A percentile compares a stretch with the other conserved stretches of the same genome.
These are phyloP conservation scores for Nymphalis polychloros DNA, from an alignment of 2,888 invertebrate species.

Conservation along the genomic window DNA sequence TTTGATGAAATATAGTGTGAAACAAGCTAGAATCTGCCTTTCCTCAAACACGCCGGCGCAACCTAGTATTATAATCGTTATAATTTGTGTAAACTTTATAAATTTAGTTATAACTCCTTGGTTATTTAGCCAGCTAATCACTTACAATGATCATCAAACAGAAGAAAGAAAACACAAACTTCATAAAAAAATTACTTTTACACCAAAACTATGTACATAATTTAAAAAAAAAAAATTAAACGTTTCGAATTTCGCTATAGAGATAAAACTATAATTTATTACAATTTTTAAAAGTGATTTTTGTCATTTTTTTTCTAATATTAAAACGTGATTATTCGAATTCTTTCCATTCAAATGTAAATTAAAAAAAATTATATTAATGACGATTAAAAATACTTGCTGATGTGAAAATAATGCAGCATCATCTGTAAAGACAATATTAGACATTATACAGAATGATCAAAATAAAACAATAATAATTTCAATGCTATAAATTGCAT, in stretches of 20 bases:
- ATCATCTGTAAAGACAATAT: conserved; percentile 30
- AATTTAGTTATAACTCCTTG: neutral
- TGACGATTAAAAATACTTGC: conserved; percentile 36
- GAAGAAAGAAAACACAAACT: neutral
- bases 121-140: conserved; percentile 1
- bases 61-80: too few species aligned
- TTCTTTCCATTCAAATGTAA: neutral
- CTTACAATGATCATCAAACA: neutral
- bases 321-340: neutral
- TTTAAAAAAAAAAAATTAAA: neutral
- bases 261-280: too few species aligned
- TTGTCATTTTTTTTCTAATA: neutral
- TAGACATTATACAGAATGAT: neutral
- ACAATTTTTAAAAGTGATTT: neutral
- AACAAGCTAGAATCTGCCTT: too few species aligned
- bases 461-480: too few species aligned
- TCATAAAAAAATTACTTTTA: neutral
- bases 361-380: neutral
- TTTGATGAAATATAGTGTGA: too few species aligned
- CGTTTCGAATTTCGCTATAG: too few species aligned
- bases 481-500: too few species aligned
- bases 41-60: too few species aligned
- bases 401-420: conserved; percentile 37
- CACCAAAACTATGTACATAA: neutral
- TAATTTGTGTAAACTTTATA: neutral